phyloP scores from a whole-genome alignment of 1,140 invertebrate genomes.

The Anadara kagoshimensis region DNA sequence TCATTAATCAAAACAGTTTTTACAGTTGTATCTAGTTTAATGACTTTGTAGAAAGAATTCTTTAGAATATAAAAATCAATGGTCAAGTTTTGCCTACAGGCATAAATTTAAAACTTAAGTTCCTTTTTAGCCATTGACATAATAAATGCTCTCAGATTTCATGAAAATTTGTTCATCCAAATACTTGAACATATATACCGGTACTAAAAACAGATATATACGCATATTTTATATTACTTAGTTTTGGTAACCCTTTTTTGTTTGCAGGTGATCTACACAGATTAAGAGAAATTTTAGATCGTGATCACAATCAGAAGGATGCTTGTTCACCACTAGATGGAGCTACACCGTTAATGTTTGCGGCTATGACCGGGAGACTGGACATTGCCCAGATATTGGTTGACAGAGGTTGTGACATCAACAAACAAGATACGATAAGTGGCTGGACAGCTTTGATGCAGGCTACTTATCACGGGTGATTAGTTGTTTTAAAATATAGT shows the following conservation, averaged over 20 bases:
- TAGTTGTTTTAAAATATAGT: background rate
- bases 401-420: slow-evolving; percentile 70
- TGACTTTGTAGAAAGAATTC: no score
- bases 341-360: slow-evolving; percentile 74
- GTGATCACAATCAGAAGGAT: slow-evolving; percentile 67
- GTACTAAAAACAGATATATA: no score
- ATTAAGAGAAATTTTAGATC: slow-evolving; percentile 66
- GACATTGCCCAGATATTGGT: slow-evolving; percentile 71
- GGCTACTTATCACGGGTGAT: slow-evolving; percentile 74
- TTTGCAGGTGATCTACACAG: slow-evolving; percentile 65
- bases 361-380: slow-evolving; percentile 71
- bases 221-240: no score
- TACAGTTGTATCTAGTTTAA: no score
- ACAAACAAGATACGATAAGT: slow-evolving; percentile 73
- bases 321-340: slow-evolving; percentile 71
- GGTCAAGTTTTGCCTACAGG: no score
- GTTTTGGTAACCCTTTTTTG: background rate
- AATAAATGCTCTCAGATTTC: no score
- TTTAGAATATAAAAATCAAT: no score
- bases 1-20: no score
- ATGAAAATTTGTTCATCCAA: no score
- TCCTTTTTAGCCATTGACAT: no score
- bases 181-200: no score
- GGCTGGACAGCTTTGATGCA: slow-evolving; percentile 76
- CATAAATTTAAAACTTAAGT: no score